Base-by-base conservation (phyloP, 2,888 invertebrate species). In the Andrena trimmerana region DNA sequence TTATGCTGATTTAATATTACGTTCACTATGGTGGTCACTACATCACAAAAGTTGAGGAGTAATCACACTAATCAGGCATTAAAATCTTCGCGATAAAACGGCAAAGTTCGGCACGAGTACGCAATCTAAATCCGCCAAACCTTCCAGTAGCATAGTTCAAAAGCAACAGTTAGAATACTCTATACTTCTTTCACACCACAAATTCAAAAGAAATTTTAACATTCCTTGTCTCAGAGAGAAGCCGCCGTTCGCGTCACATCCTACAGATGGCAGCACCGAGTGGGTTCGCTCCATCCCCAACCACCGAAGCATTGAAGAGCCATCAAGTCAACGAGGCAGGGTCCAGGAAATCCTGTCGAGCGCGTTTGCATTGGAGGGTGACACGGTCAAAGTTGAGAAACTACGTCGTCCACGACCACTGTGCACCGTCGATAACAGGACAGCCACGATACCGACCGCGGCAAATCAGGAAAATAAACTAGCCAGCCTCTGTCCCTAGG, bases 201-300 rank as follows among this genome's bases (percentile, higher is more conserved):
- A 48, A 29, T 8, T 60, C 8, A 4, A 3, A 63, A 31, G 2
- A 7, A 52, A 52, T 4, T 24, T 6, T 24, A 27, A 29, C 8
- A 7, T 42, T n/a, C 16, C 5, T 8, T 3, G 50, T 36, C 29
- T 31, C 5, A 8, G 20, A 42, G n/a, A 5, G 4, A 7, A 6
- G 20, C 5, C 0, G 7, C 20, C 29, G 59, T 76, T 81, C 29
- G n/a, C 0, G 1, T 0, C 2, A 10, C 50, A 16, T 48, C 77
- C 90, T 68, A 63, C 67, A 92, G 94, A 88, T 91, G 93, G 92
- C 93, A 93, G 93, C 94, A 93, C 78, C 90, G 90, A 91, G 91
- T 88, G 93, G 93, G 90, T 91, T 59, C 66, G 29, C 10, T 8
- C 3, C 52, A 7, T 31, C 8, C 60, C 20, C 27, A 42, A 60